Evolutionary conservation across 92 coral and sea anemone species (phyloP).

Genomic region (Plumapathes pennacea): DNA sequence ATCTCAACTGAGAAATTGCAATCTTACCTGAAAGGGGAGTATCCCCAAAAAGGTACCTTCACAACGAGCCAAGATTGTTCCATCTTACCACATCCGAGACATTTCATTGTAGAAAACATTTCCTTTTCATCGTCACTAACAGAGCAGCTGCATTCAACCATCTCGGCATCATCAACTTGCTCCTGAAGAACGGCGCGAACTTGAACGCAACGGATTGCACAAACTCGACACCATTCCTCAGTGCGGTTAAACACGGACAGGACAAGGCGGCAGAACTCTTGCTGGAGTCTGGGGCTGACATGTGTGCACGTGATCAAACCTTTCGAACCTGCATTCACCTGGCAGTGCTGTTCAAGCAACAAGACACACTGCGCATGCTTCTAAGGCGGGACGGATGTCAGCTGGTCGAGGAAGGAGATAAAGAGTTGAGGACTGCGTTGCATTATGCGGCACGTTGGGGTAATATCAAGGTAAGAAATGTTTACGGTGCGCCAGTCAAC

Average conservation of each 20-base stretch:
- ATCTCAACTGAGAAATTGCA: too few species aligned
- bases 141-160: constrained; percentile 69
- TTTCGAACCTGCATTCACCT: constrained; percentile 60
- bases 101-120: neutral
- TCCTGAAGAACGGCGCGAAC: constrained; percentile 42
- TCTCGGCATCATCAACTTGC: constrained; percentile 28
- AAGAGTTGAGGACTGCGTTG: constrained; percentile 51
- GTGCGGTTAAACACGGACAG: constrained; percentile 52
- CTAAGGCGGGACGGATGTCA: constrained; percentile 19
- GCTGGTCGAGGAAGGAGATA: constrained; percentile 48
- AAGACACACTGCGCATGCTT: constrained; percentile 58
- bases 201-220: constrained; percentile 42
- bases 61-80: too few species aligned
- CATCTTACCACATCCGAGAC: too few species aligned
- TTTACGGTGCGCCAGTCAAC: too few species aligned
- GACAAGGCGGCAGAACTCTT: constrained; percentile 37
- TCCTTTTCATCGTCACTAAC: too few species aligned
- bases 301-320: constrained; percentile 50
- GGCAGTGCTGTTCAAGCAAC: constrained; percentile 52
- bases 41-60: too few species aligned
- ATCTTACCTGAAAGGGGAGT: too few species aligned
- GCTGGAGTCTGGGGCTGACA: constrained; percentile 61
- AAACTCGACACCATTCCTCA: constrained; percentile 51
- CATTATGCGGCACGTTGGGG: constrained; percentile 60
- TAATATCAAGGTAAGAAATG: constrained; percentile 41